Evolutionary conservation across 2,113 vertebrate genomes (phyloP), one percentile per base, ranked within the genome.

Genomic region (Semicossyphus pulcher): DNA sequence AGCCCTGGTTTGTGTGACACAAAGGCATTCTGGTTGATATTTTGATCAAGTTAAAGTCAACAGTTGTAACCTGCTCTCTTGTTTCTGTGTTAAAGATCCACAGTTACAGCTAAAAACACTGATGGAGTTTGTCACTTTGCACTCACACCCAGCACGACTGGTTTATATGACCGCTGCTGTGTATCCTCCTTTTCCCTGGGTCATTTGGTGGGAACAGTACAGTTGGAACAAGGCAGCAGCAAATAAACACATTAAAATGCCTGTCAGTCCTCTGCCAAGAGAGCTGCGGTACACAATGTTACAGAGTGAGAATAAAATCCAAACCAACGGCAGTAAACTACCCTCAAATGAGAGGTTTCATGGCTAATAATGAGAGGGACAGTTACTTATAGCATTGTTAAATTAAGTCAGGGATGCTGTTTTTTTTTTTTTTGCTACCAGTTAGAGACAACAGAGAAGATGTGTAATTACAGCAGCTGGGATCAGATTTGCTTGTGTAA

Each of bases 241-340:
- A 73, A 59, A 57, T 76, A 71, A 72, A 79, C 64, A 65, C 51
- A n/a, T 3, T n/a, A 32, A 39, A 47, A 69, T 28, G 48, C 25
- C 63, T 28, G 45, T 42, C 34, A 15, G 36, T 49, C 20, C 20
- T 60, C 31, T 25, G 76, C 82, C 82, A 79, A 49, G 21, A 36
- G 42, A 37, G 52, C 75, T 84, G 78, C 12, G 78, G 86, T 78
- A 10, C 56, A 75, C 52, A 45, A 23, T 68, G 69, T 85, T 59
- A 56, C 79, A 72, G 65, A 21, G 1, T 52, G 48, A 45, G 56
- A 72, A 61, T 28, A 3, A 61, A 57, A 73, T 83, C 61, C 52
- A 78, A 65, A 52, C 76, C 74, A 37, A 56, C 16, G 28, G 67
- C 39, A 18, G n/a, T 72, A 66, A 86, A 81, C 16, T 8, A 21